A percentile compares a stretch with the other conserved stretches of the same genome.
These are phyloP conservation scores for Phoeniculus purpureus DNA, from an alignment of 2,797 vertebrate species.

Conservation along the genomic window DNA sequence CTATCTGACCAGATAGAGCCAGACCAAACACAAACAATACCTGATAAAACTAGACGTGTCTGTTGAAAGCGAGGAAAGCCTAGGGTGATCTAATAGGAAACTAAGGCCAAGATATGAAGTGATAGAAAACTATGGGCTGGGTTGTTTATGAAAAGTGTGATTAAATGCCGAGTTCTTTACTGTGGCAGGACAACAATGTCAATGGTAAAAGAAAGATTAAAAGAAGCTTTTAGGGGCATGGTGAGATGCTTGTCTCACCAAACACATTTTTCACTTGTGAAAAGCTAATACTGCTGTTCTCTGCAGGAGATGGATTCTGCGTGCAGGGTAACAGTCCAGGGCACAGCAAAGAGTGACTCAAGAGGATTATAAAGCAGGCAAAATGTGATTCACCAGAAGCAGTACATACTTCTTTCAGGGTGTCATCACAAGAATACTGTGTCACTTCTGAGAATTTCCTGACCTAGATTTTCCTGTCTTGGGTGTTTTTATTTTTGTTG, in stretches of 20 bases:
- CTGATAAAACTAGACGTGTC: background rate
- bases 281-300: constrained; percentile 1
- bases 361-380: constrained; percentile 37
- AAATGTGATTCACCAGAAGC: constrained; percentile 15
- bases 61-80: constrained; percentile 7
- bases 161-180: background rate
- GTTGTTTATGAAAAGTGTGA: constrained; percentile 7
- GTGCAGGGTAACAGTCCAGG: background rate
- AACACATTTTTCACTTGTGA: background rate
- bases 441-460: constrained; percentile 51
- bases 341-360: constrained; percentile 43
- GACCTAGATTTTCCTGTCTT: constrained; percentile 51
- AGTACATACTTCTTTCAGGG: constrained; percentile 44
- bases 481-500: constrained; percentile 29
- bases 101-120: background rate
- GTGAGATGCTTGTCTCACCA: background rate
- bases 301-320: constrained; percentile 5
- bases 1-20: background rate
- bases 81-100: background rate
- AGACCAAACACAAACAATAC: background rate
- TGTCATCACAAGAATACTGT: constrained; percentile 30
- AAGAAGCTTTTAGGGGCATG: background rate
- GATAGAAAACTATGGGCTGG: constrained; percentile 19
- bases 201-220: background rate
- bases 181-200: background rate